These are phyloP conservation scores for Antheraea yamamai DNA, from an alignment of 2,888 invertebrate genomes.

Conservation along the genomic window DNA sequence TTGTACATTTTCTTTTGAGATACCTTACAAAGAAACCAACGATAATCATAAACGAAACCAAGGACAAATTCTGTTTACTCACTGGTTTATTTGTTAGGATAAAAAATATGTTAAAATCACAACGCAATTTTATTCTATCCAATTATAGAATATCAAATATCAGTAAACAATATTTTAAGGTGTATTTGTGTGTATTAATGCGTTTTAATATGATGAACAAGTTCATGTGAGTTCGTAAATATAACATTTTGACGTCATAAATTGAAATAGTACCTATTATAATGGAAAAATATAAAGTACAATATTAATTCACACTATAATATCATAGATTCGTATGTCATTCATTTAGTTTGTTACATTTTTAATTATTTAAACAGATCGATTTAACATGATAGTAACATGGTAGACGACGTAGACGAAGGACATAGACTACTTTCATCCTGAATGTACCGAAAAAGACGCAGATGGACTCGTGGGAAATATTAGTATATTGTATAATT, in stretches of 20 bases:
- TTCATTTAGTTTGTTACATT: no score
- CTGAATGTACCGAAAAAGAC: no score
- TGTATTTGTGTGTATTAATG: neutral
- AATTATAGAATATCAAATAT: no score
- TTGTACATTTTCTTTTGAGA: neutral
- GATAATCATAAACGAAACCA: neutral
- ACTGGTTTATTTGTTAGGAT: neutral
- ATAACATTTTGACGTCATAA: neutral
- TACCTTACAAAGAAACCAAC: neutral
- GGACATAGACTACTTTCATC: no score
- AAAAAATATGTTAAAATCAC: neutral
- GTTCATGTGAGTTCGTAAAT: no score
- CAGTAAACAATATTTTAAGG: neutral
- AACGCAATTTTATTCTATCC: neutral
- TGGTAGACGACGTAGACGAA: no score
- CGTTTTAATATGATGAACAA: neutral
- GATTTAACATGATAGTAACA: no score
- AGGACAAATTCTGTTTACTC: neutral
- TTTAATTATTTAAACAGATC: no score
- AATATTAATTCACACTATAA: no score
- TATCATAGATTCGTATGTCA: no score
- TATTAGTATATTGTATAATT: neutral
- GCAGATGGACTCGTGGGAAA: no score
- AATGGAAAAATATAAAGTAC: neutral
- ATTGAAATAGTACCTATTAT: neutral